phyloP scores from a whole-genome alignment of 2,113 vertebrate species.

The Sorex fumeus region DNA sequence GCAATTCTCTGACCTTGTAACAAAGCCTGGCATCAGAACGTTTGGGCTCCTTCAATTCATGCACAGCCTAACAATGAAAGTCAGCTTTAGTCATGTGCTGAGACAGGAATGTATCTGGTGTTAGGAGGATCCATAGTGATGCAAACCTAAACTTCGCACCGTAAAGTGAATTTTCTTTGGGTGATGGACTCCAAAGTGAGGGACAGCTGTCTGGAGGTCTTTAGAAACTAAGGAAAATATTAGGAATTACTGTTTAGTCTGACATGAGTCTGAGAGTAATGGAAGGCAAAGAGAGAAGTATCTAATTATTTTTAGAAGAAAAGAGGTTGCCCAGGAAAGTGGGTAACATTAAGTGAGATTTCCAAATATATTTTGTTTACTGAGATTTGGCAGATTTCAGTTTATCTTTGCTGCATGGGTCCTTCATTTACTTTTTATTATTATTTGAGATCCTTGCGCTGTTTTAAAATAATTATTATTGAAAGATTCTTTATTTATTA shows the following conservation, averaged over 20 bases:
- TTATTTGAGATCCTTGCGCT: not conserved
- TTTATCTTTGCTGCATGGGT: not conserved
- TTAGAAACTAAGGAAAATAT: not conserved
- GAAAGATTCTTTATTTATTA: not conserved
- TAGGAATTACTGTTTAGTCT: not conserved
- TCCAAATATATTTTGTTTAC: conserved; percentile 1
- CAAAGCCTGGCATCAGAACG: not conserved
- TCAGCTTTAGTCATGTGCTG: not conserved
- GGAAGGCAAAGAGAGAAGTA: not conserved
- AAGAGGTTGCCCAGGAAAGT: not conserved
- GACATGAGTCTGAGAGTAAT: not conserved
- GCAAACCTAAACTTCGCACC: accelerated
- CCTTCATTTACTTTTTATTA: not conserved
- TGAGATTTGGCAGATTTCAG: not conserved
- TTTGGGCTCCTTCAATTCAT: not conserved
- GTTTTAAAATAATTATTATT: not conserved
- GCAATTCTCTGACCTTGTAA: not conserved
- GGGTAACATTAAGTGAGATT: not conserved
- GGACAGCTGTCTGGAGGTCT: not conserved
- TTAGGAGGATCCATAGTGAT: not conserved
- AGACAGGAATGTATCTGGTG: not conserved
- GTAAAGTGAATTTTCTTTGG: not conserved
- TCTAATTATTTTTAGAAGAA: not conserved
- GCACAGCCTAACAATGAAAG: not conserved
- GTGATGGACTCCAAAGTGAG: accelerated